Base-by-base conservation (phyloP, 2,888 invertebrate genomes). In the Urechis unicinctus region DNA sequence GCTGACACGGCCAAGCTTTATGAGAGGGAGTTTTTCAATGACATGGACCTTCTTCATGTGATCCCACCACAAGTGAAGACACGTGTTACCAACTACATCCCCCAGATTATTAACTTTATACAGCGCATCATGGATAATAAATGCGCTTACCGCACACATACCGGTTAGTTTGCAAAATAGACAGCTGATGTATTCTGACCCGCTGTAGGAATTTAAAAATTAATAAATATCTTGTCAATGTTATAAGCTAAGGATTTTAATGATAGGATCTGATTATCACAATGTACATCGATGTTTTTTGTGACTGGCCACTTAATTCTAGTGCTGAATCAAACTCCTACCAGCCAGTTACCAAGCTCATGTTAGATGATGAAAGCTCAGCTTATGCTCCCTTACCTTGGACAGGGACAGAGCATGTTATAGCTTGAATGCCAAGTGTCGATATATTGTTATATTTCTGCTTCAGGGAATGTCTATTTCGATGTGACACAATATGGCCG, bases 21-120 rank as follows among this genome's bases (percentile, higher is more conserved):
- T 77, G 92, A 92, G 78, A 80, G 83, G 36, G 90, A 91, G 73
- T 95, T 94, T 76, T 86, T 88, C 80, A 76, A 83, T 13, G 91
- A 93, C 70, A 83, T 94, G 83, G 69, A 80, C 2, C 80, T 80
- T 6, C 79, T 95, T 43, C 86, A 87, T 71, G 83, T 94, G 3
- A 73, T 79, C 29, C 83, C 84, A 65, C 91, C 94, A 0, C 82
- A 86, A 69, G 78, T 88, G 48, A 83, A 85, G 36, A 82, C 88
- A 0, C 82, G 88, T 72, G 94, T 95, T 0, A 87, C 90, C 0
- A 87, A 91, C 57, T 85, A 89, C 72, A 85, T 95, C 41, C 82
- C 84, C n/a, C 80, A 85, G 46, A 91, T 95, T 54, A 82, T 88
- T 63, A 71, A 80, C 36, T 94, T 92, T 74, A 84, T 93, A 1